These are phyloP conservation scores for Lycaon pictus DNA, from an alignment of 2,113 vertebrate genomes.

Conservation along the genomic window DNA sequence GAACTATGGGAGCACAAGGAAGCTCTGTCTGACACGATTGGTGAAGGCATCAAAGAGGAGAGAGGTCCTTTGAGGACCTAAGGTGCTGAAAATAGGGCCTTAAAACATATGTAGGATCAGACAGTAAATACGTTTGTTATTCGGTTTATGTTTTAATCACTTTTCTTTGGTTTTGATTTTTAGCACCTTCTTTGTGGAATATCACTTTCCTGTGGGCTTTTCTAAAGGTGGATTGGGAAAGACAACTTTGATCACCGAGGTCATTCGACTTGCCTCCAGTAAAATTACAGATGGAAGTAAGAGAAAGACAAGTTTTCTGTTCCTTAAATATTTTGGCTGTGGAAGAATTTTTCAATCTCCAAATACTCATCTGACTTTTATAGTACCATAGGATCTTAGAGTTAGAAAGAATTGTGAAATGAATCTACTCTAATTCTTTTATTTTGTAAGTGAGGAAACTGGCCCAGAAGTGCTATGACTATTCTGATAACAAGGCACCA, in stretches of 20 bases:
- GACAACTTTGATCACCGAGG: constrained; percentile 84
- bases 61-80: background rate
- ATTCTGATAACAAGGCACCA: background rate
- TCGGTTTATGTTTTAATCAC: constrained; percentile 52
- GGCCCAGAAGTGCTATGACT: background rate
- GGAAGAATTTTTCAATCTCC: constrained; percentile 47
- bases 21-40: background rate
- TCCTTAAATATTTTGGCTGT: background rate
- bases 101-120: constrained; percentile 8
- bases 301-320: background rate
- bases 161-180: background rate
- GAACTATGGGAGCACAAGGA: background rate
- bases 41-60: constrained; percentile 11
- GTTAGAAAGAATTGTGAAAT: constrained; percentile 36
- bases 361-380: constrained; percentile 54
- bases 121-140: background rate
- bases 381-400: constrained; percentile 31
- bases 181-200: constrained; percentile 97
- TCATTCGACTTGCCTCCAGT: constrained; percentile 91
- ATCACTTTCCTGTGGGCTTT: constrained; percentile 90
- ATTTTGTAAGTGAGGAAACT: constrained; percentile 15
- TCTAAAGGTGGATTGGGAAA: constrained; percentile 84
- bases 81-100: background rate
- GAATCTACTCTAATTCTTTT: background rate
- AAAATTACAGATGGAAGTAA: constrained; percentile 91